A percentile compares a stretch with the other conserved stretches of the same genome.
Conservation (phyloP, 2,888 invertebrate species). For the Tetropium fuscum region DNA sequence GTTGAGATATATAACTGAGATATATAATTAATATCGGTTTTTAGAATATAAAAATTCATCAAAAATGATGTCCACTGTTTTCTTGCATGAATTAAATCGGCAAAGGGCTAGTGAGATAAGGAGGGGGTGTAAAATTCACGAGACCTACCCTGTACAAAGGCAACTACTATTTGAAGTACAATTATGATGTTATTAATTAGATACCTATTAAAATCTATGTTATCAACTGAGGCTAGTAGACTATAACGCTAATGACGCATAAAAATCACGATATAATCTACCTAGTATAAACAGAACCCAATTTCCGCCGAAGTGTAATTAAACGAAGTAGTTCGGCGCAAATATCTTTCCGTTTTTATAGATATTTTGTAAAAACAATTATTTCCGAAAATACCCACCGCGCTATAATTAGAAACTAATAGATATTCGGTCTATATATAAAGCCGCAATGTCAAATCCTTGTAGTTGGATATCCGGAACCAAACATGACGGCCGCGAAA, state of each 20-base stretch:
- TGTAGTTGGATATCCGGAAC: constrained; percentile 21
- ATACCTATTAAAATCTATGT: no score
- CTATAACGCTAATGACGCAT: not conserved
- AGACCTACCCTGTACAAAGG: no score
- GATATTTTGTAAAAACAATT: constrained; percentile 19
- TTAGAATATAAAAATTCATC: no score
- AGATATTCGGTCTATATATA: constrained; percentile 19
- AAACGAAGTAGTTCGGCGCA: not conserved
- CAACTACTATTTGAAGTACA: no score
- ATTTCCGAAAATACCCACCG: constrained; percentile 15
- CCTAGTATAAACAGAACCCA: not conserved
- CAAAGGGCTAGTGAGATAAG: no score
- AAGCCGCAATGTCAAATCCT: constrained; percentile 13
- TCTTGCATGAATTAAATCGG: no score
- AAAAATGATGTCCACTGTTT: no score
- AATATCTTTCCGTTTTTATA: not conserved
- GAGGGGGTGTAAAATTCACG: no score
- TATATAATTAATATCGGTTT: not conserved
- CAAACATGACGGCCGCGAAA: constrained; percentile 8
- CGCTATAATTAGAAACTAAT: constrained; percentile 17
- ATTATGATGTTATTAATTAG: no score
- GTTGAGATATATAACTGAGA: not conserved
- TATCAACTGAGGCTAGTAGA: not conserved
- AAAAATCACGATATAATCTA: no score
- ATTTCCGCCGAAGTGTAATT: not conserved